Conservation (phyloP, 1,140 invertebrate species). For the Oscheius sp. region DNA sequence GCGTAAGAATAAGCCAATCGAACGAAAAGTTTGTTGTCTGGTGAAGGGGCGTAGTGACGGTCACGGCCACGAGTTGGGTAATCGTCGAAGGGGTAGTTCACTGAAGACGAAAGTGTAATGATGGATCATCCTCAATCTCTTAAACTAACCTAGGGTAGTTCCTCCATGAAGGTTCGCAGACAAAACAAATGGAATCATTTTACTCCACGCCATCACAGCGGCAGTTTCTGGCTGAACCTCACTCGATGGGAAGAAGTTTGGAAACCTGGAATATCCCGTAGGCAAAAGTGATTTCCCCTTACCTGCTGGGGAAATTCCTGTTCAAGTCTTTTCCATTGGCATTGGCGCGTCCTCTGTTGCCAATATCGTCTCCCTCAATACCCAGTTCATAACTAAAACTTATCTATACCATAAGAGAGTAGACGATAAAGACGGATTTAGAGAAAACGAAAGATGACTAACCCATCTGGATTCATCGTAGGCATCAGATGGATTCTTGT, state of each 20-base stretch:
- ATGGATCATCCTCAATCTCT: background rate
- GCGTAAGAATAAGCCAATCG: conserved; percentile 80
- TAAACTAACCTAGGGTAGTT: conserved; percentile 71
- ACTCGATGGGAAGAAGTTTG: conserved; percentile 26
- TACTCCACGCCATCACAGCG: conserved; percentile 86
- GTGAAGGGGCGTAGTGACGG: conserved; percentile 62
- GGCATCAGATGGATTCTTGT: conserved; percentile 84
- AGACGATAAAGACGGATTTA: too few species aligned
- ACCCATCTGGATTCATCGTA: conserved; percentile 96
- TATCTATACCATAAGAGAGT: too few species aligned
- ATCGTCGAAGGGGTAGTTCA: conserved; percentile 86
- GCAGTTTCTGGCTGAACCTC: conserved; percentile 72
- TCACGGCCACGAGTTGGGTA: conserved; percentile 62
- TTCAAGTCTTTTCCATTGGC: conserved; percentile 82
- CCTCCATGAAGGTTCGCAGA: conserved; percentile 92
- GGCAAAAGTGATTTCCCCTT: background rate
- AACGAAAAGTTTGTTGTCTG: conserved; percentile 78
- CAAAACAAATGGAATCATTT: conserved; percentile 80
- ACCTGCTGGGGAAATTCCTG: conserved; percentile 79
- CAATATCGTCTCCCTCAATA: conserved; percentile 40
- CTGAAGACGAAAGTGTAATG: conserved; percentile 12
- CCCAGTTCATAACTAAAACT: conserved; percentile 41
- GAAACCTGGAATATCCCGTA: conserved; percentile 1
- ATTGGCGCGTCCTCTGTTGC: conserved; percentile 72
- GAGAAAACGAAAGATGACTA: conserved; percentile 62